Percentiles rank a stretch among this genome's conserved stretches.
These are phyloP conservation scores for Motacilla tschutschensis DNA, from an alignment of 2,113 vertebrate genomes.

Conservation along the genomic window DNA sequence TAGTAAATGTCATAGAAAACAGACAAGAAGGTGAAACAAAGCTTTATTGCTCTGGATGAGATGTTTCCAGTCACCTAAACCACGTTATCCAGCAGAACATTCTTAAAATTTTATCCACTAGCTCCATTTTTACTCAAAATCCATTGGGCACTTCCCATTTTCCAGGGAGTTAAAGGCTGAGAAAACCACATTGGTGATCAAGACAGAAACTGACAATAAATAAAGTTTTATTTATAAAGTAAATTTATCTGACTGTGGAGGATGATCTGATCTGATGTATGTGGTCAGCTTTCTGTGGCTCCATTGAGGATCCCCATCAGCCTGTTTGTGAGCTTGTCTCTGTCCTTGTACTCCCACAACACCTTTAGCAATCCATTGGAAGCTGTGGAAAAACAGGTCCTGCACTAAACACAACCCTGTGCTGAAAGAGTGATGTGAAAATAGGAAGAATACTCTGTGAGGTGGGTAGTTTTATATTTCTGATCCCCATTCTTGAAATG, in stretches of 20 bases:
- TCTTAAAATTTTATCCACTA: not conserved
- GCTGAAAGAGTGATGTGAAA: not conserved
- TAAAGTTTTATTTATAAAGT: not conserved
- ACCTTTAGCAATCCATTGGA: not conserved
- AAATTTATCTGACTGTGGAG: not conserved
- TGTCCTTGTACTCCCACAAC: not conserved
- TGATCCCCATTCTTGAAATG: not conserved
- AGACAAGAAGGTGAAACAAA: not conserved
- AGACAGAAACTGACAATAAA: not conserved
- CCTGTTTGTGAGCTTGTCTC: not conserved
- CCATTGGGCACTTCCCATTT: not conserved
- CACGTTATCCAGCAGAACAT: not conserved
- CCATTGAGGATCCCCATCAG: not conserved
- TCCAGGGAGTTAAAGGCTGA: not conserved
- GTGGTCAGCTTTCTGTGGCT: not conserved
- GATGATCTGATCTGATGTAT: not conserved
- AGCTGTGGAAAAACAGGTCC: not conserved
- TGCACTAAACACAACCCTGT: not conserved
- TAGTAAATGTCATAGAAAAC: not conserved
- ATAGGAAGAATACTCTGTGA: not conserved
- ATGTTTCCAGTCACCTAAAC: not conserved
- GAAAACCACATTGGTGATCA: not conserved
- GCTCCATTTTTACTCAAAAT: not conserved
- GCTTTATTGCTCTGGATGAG: not conserved
- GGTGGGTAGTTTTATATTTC: not conserved